phyloP scores from a whole-genome alignment of 2,113 vertebrate species.

The Elachura formosa region DNA sequence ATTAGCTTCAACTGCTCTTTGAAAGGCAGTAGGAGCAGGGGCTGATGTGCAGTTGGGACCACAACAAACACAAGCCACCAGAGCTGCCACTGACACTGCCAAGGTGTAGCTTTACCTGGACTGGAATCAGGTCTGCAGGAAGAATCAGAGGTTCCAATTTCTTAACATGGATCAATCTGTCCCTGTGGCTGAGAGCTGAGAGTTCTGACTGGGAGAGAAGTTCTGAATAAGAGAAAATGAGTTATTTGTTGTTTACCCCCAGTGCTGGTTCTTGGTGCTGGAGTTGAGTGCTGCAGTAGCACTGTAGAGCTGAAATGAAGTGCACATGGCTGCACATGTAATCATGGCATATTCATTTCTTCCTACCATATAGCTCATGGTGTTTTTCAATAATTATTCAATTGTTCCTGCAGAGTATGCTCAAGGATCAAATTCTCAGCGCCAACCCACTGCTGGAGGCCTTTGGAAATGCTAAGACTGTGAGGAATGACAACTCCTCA shows the following conservation, averaged over 20 bases:
- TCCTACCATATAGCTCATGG: neutral
- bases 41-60: neutral
- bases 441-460: constrained; percentile 79
- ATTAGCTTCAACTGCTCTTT: neutral
- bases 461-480: constrained; percentile 85
- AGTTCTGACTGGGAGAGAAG: neutral
- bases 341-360: neutral
- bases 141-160: neutral
- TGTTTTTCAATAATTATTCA: neutral
- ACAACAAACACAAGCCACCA: neutral
- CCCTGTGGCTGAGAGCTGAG: neutral
- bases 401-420: constrained; percentile 66
- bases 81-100: neutral
- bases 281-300: neutral
- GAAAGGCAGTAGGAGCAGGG: neutral
- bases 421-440: constrained; percentile 89
- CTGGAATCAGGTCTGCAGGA: neutral
- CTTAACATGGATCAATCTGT: neutral
- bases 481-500: constrained; percentile 88
- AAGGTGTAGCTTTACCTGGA: neutral
- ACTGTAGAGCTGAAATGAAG: neutral
- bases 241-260: neutral
- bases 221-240: neutral
- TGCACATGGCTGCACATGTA: neutral
- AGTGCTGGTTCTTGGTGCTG: neutral